Conservation (phyloP, 1,140 invertebrate species). For the Macrocentrus cingulum region DNA sequence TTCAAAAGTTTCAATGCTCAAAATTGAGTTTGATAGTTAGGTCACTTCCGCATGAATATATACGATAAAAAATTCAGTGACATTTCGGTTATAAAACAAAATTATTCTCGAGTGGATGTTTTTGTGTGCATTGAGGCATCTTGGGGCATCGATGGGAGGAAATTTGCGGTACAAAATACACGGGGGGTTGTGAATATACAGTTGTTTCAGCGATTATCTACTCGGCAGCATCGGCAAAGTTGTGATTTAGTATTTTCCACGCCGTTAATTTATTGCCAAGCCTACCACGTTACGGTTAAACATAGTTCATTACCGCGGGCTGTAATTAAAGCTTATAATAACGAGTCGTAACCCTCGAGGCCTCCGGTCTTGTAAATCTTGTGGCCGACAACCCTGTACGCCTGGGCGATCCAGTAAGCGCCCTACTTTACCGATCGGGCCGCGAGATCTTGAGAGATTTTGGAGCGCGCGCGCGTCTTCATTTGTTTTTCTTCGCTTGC, state of each 20-base stretch:
- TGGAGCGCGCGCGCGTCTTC: background rate
- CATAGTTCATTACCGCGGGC: conserved; percentile 57
- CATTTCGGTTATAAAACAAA: no score
- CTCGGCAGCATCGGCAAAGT: conserved; percentile 56
- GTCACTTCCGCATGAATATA: no score
- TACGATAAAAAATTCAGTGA: no score
- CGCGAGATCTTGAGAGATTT: background rate
- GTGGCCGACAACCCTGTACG: conserved; percentile 40
- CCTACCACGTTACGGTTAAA: conserved; percentile 58
- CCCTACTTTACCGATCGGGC: conserved; percentile 9
- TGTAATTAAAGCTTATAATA: conserved; percentile 59
- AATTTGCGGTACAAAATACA: background rate
- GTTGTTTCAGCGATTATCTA: conserved; percentile 55
- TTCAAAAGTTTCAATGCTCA: no score
- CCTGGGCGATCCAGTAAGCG: conserved; percentile 15
- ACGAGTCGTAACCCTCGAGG: conserved; percentile 53
- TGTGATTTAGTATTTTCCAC: conserved; percentile 59
- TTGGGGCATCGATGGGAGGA: no score
- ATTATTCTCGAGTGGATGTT: no score
- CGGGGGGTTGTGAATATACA: conserved; percentile 34
- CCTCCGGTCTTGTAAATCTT: conserved; percentile 54
- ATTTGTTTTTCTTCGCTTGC: background rate
- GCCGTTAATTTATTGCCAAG: conserved; percentile 56
- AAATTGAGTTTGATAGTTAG: no score
- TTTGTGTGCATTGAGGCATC: no score